Base-by-base conservation (phyloP, 2,888 invertebrate genomes). In the Clostera curtula region DNA sequence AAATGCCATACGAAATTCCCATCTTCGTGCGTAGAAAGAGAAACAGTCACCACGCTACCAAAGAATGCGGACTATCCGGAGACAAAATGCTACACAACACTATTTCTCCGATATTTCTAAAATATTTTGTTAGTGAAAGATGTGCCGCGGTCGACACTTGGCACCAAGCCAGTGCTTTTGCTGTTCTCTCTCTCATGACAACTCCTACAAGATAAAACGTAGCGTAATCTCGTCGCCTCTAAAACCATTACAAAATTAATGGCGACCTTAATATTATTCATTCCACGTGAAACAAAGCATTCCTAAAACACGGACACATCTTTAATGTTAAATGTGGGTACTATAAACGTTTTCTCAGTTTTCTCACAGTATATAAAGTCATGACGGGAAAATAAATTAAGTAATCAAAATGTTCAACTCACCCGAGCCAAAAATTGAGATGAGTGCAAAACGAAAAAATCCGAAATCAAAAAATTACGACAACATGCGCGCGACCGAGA, bases 181-280 rank as follows among this genome's bases (percentile, higher is more conserved):
- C 68, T 74, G 75, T 73, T 72, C 65, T 71, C 71, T 72, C 64
- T 63, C 61, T 64, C 58, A 61, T 63, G 73, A 73, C 72, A 77
- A 66, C 54, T 74, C 60, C 56, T 67, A 52, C 57, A 47, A 62
- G 61, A 71, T 65, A 60, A 66, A 67, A 68, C 58, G 56, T 55
- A 63, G 53, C 56, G 53, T 49, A 61, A 51, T 66, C 56, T 52
- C 44, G 46, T 40, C 41, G 40, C 50, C 44, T 42, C 36, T 27
- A 41, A 51, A 49, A 49, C 38, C 37, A 45, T 45, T 54, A 43
- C 34, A 40, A 40, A 40, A 47, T 45, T 44, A 40, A 49, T 40
- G 30, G 31, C 4, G 12, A n/a, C 5, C 24, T 29, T 27, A 24
- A 33, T 31, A 25, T 18, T 27, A 14, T 19, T 19, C 17, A 14